Evolutionary conservation across 1,140 invertebrate species (phyloP), one percentile per base, ranked within the genome.

Genomic region (Himalopsyche phryganea): DNA sequence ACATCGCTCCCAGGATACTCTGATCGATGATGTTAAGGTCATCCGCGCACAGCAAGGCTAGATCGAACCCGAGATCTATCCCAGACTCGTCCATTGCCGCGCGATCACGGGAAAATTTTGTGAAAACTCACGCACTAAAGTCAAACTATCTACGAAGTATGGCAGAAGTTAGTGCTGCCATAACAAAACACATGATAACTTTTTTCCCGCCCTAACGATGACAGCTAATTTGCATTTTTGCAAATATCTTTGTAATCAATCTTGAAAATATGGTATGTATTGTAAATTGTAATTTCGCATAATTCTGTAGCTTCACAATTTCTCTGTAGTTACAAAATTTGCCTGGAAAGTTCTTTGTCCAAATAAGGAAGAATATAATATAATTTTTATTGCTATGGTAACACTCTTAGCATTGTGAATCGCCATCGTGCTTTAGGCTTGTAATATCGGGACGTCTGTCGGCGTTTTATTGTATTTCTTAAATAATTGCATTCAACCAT

Each of bases 41-140:
- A 61, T 80, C 80, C 62, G 80, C 71, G 61, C 79, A 71, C 38
- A 85, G 74, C 49, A 84, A 81, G 48, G 82, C 82, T 63, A 86
- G 76, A 77, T 88, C 85, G 66, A 85, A 88, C 58, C 82, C 84
- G 76, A 88, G 79, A 71, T 87, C 85, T 67, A 87, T 85, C 41
- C 85, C 85, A 58, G 85, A 87, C 70, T 87, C 86, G 75, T 77
- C 76, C 75, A 78, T 78, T 71, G 72, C 78, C 65, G 49, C 67
- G 69, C 66, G 62, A 14, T 20, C 45, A 50, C 40, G 50, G 47
- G 41, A 44, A 48, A 50, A 52, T 32, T 28, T 23, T 50, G 33
- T 23, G 50, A 36, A 59, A 47, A 48, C 46, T 57, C 23, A 13
- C 38, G 17, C 32, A 46, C 32, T 48, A 63, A 68, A 69, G 65